Base-by-base conservation (phyloP, 1,140 invertebrate genomes). In the Drosophila tsacasi region DNA sequence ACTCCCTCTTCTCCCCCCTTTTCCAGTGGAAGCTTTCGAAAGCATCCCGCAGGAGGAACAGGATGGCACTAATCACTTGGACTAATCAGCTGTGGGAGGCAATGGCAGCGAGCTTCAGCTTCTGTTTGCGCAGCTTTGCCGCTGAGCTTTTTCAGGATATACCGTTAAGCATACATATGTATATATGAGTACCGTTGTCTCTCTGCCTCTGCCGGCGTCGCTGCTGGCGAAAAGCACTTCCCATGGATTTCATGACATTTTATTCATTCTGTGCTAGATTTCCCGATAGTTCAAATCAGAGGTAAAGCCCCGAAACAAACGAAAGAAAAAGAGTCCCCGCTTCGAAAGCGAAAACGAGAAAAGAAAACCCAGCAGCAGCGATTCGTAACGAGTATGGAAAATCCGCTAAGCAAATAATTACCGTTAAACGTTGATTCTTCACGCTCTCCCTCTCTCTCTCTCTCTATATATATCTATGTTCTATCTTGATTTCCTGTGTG, bases 201-300 rank as follows among this genome's bases (percentile, higher is more conserved):
- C 46, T 40, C 49, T 54, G 74, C 47, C 52, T 49, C 61, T 54
- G 73, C 42, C 55, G 58, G 57, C 47, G 71, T 50, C 44, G 68
- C 49, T 64, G 50, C 71, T 60, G 40, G 64, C 66, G n/a, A 72
- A 85, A 91, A 90, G 85, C 86, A 75, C 77, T 91, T 82, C 72
- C 73, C 83, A 75, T 75, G 79, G 66, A 44, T 67, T 86, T 83
- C 69, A 58, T 75, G 67, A 81, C 79, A 79, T 89, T 78, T 67
- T 66, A 78, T 74, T 92, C 90, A 92, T 92, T 92, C 90, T 92
- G 90, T 82, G 65, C 76, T 87, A 86, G 90, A 89, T 92, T 92
- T 92, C 91, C 90, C 90, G 85, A 92, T 92, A 92, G 91, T 87
- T 87, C 90, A 65, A 90, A 91, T 80, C 85, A 90, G 85, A 90